A percentile compares a stretch with the other conserved stretches of the same genome.
Evolutionary conservation across 1,140 invertebrate genomes (phyloP).

Genomic region (Bombus sibiricus): DNA sequence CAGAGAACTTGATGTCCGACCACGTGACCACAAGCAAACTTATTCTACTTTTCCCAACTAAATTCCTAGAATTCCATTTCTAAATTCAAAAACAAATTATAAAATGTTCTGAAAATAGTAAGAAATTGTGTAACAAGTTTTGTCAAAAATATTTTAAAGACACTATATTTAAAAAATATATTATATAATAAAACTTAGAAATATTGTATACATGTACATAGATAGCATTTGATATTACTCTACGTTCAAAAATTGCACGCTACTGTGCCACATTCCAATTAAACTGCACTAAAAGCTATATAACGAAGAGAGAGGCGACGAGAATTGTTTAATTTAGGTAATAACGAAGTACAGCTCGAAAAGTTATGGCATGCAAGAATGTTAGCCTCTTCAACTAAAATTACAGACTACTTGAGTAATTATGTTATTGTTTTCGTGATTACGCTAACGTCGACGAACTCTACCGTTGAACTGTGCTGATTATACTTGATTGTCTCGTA

Average conservation of each 20-base stretch:
- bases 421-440: slow-evolving; percentile 13
- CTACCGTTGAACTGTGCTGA: neutral
- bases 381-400: neutral
- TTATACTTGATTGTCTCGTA: neutral
- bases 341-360: neutral
- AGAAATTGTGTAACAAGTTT: too few relatives aligned
- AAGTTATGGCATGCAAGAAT: neutral
- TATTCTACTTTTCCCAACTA: too few relatives aligned
- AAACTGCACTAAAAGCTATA: neutral
- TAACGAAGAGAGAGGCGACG: neutral
- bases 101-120: too few relatives aligned
- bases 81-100: too few relatives aligned
- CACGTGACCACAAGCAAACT: too few relatives aligned
- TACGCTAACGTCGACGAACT: neutral
- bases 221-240: neutral
- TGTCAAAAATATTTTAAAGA: too few relatives aligned
- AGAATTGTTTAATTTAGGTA: neutral
- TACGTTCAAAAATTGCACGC: neutral
- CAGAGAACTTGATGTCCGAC: too few relatives aligned
- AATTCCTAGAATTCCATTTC: too few relatives aligned
- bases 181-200: too few relatives aligned
- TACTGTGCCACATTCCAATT: neutral
- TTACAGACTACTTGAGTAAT: neutral
- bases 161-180: too few relatives aligned
- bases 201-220: too few relatives aligned